Evolutionary conservation across 2,797 vertebrate genomes (phyloP).

Genomic region (Gouania willdenowi): DNA sequence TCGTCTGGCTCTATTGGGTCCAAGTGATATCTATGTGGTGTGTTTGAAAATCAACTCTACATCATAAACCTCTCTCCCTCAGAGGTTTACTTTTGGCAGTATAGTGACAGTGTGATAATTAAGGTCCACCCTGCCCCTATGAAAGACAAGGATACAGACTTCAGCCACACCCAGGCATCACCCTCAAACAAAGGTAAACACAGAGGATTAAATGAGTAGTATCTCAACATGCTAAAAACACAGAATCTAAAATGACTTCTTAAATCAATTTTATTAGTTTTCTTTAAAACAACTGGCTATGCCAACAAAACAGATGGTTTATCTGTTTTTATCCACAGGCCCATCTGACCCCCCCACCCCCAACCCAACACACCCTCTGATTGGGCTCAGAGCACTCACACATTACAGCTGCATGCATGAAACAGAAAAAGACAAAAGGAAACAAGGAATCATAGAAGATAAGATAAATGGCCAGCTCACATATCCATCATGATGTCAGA

Average conservation of each 20-base stretch:
- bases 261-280: constrained; percentile 54
- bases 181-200: constrained; percentile 62
- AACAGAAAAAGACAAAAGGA: constrained; percentile 24
- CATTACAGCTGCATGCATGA: constrained; percentile 94
- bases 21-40: too few relatives aligned
- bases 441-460: constrained; percentile 50
- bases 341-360: constrained; percentile 20
- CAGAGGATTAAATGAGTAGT: constrained; percentile 55
- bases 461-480: constrained; percentile 80
- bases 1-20: too few relatives aligned
- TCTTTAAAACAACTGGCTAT: constrained; percentile 65
- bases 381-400: constrained; percentile 54
- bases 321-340: constrained; percentile 30
- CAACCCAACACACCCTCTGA: constrained; percentile 32
- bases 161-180: constrained; percentile 16
- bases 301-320: constrained; percentile 60
- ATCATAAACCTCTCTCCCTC: too few relatives aligned
- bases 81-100: too few relatives aligned
- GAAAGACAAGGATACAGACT: constrained; percentile 25
- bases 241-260: constrained; percentile 56
- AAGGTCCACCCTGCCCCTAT: constrained; percentile 28
- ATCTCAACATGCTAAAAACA: constrained; percentile 64
- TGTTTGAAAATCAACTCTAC: too few relatives aligned
- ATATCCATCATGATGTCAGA: constrained; percentile 77
- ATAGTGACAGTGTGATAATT: too few relatives aligned